These are phyloP conservation scores for Diploscapter pachys DNA, from an alignment of 1,140 invertebrate genomes.

Conservation along the genomic window DNA sequence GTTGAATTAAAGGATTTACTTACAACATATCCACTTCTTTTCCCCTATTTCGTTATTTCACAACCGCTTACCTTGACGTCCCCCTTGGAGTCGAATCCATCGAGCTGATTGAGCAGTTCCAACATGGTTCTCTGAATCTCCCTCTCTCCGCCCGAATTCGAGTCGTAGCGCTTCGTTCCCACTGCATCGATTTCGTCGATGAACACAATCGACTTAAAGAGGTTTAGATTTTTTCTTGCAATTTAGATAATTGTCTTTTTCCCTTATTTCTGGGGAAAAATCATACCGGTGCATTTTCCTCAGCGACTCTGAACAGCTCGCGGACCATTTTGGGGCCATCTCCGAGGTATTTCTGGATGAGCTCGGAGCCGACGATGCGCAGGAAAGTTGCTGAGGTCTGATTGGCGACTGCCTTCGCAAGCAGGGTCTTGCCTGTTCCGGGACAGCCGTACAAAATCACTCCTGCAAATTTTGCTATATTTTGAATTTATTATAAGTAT, in stretches of 20 bases:
- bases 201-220: slow-evolving; percentile 82
- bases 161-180: slow-evolving; percentile 96
- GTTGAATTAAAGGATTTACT: no score
- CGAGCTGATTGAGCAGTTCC: slow-evolving; percentile 94
- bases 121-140: slow-evolving; percentile 99
- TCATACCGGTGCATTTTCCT: slow-evolving; percentile 85
- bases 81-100: slow-evolving; percentile 94
- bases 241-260: not conserved
- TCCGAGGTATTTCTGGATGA: slow-evolving; percentile 98
- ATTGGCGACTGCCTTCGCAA: slow-evolving; percentile 98
- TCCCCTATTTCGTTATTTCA: slow-evolving; percentile 2
- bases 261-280: not conserved
- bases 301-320: slow-evolving; percentile 94
- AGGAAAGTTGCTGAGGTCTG: slow-evolving; percentile 99
- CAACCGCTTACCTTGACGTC: slow-evolving; percentile 76
- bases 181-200: slow-evolving; percentile 99
- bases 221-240: not conserved
- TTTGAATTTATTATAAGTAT: not conserved
- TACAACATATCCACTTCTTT: no score
- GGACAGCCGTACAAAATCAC: slow-evolving; percentile 97
- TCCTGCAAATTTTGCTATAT: not conserved
- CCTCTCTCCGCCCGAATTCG: slow-evolving; percentile 96
- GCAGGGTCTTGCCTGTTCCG: slow-evolving; percentile 91
- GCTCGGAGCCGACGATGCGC: slow-evolving; percentile 93
- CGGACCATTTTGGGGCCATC: slow-evolving; percentile 97